A percentile compares a stretch with the other conserved stretches of the same genome.
phyloP scores from a whole-genome alignment of 1,140 invertebrate species.

The Campodea augens region DNA sequence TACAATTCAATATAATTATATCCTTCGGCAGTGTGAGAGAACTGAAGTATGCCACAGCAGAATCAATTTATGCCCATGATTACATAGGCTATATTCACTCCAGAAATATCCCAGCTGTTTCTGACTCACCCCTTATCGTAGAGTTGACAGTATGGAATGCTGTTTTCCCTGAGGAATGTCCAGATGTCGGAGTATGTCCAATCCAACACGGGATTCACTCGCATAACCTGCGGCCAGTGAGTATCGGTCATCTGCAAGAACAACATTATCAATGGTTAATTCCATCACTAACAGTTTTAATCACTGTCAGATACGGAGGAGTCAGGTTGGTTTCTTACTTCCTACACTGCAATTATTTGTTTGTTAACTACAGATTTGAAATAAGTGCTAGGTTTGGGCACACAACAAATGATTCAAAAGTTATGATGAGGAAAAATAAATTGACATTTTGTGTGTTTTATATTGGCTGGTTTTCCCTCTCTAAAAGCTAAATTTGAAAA shows the following conservation, averaged over 20 bases:
- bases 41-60: no score
- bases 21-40: no score
- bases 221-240: conserved; percentile 69
- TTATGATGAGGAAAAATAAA: neutral
- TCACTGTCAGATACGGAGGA: neutral
- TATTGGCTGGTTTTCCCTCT: no score
- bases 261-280: neutral
- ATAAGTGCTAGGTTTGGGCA: neutral
- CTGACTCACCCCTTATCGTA: conserved; percentile 66
- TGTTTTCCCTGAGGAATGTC: conserved; percentile 54
- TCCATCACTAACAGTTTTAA: neutral
- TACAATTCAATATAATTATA: no score
- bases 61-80: no score
- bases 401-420: neutral
- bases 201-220: conserved; percentile 69
- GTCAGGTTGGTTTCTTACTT: neutral
- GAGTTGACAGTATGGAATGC: conserved; percentile 69
- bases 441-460: neutral
- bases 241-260: conserved; percentile 52
- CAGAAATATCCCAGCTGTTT: no score
- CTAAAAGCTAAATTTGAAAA: no score
- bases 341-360: neutral
- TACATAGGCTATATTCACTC: no score
- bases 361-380: neutral
- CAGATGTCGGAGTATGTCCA: conserved; percentile 82